Evolutionary conservation across 2,888 invertebrate genomes (phyloP).

Genomic region (Caenorhabditis panamensis): DNA sequence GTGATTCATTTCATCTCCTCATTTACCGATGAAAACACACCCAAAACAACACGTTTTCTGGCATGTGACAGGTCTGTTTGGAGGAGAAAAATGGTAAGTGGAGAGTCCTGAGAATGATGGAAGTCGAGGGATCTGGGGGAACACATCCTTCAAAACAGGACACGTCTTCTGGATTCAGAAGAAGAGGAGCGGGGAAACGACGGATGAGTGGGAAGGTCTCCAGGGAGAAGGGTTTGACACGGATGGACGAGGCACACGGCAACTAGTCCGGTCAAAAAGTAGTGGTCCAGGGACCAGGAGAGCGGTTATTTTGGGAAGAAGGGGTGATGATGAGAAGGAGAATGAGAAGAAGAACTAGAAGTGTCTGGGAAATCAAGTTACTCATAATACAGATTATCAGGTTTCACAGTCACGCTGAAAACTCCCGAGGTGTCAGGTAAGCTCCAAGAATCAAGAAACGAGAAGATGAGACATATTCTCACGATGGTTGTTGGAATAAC

Average conservation of each 20-base stretch:
- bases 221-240: conserved; percentile 8
- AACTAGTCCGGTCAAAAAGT: conserved; percentile 4
- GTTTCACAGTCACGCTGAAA: no score
- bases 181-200: background rate
- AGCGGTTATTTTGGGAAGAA: background rate
- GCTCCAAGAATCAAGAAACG: no score
- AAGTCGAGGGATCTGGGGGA: background rate
- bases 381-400: no score
- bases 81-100: conserved; percentile 3
- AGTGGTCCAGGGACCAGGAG: background rate
- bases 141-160: conserved; percentile 16
- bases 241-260: conserved; percentile 6
- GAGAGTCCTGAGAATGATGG: conserved; percentile 40
- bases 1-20: conserved; percentile 3
- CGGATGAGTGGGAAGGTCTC: background rate
- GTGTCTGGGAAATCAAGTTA: no score
- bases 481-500: no score
- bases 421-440: no score
- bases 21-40: background rate
- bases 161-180: background rate
- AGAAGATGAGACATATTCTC: no score
- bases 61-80: background rate
- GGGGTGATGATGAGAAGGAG: background rate
- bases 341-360: no score
- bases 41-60: conserved; percentile 7